Evolutionary conservation across 2,888 invertebrate genomes (phyloP).

Genomic region (Tetramorium bicarinatum): DNA sequence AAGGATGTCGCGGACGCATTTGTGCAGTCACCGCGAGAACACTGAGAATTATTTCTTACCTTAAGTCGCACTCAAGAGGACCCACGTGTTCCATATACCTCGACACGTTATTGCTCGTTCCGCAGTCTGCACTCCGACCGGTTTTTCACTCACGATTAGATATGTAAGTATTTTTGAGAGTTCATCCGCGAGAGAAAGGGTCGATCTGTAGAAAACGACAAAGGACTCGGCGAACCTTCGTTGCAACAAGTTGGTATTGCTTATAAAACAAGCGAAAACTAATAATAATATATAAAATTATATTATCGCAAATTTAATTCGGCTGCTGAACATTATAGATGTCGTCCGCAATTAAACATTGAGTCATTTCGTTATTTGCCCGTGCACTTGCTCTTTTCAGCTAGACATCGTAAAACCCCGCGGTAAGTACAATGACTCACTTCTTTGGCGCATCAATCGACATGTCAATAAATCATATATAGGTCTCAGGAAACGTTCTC

Average conservation of each 20-base stretch:
- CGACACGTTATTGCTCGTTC: slow-evolving; percentile 15
- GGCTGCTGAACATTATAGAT: slow-evolving; percentile 49
- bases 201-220: not conserved
- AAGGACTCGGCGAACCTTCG: slow-evolving; percentile 11
- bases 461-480: slow-evolving; percentile 17
- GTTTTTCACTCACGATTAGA: slow-evolving; percentile 63
- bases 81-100: slow-evolving; percentile 8
- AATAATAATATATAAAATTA: not conserved
- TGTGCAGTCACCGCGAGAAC: slow-evolving; percentile 39
- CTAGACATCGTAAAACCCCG: slow-evolving; percentile 35
- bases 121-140: slow-evolving; percentile 45
- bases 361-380: slow-evolving; percentile 55
- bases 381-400: slow-evolving; percentile 46
- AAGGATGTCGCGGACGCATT: slow-evolving; percentile 37
- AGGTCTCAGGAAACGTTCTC: not conserved
- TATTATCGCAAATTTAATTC: slow-evolving; percentile 46
- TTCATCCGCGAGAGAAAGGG: slow-evolving; percentile 7
- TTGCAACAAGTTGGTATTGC: not conserved
- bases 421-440: slow-evolving; percentile 33
- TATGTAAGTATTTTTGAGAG: slow-evolving; percentile 44
- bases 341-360: slow-evolving; percentile 35
- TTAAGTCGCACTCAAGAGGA: slow-evolving; percentile 37
- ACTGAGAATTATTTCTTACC: slow-evolving; percentile 27
- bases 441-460: slow-evolving; percentile 34
- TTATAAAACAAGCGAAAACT: not conserved